These are phyloP conservation scores for Synanthedon myopaeformis DNA, from an alignment of 2,888 invertebrate genomes.

Conservation along the genomic window DNA sequence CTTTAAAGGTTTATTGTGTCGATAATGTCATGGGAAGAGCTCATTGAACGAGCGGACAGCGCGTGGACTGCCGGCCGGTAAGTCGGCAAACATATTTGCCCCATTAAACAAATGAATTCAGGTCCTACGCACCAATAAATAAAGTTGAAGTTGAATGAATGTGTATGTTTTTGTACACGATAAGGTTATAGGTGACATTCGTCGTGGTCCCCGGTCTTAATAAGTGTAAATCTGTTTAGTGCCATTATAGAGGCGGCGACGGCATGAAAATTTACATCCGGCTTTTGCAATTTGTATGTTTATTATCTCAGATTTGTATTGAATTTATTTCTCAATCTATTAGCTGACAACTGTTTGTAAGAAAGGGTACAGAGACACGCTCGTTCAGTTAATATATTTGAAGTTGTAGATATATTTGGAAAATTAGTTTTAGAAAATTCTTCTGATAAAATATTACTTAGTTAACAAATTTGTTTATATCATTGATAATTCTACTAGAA, in stretches of 20 bases:
- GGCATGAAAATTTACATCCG: neutral
- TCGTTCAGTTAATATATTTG: neutral
- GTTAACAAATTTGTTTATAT: too few species aligned
- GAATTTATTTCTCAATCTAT: neutral
- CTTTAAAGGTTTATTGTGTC: conserved; percentile 13
- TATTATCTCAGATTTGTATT: neutral
- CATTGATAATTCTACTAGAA: too few species aligned
- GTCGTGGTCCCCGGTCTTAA: conserved; percentile 31
- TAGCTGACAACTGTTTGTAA: neutral
- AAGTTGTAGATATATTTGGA: neutral
- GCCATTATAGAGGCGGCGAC: neutral
- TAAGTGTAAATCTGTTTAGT: conserved; percentile 38
- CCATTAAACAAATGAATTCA: conserved; percentile 26
- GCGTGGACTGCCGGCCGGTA: conserved; percentile 61
- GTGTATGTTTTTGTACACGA: conserved; percentile 9
- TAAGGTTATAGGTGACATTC: conserved; percentile 19
- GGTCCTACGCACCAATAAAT: conserved; percentile 20
- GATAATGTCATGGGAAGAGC: conserved; percentile 71
- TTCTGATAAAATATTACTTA: neutral
- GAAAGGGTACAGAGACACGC: too few species aligned
- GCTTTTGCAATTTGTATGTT: neutral
- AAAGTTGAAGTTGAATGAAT: conserved; percentile 17
- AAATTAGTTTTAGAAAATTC: neutral
- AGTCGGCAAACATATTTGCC: conserved; percentile 34
- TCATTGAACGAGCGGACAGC: conserved; percentile 67